Evolutionary conservation across 2,113 vertebrate species (phyloP), one percentile per base, ranked within the genome.

Genomic region (Gadus macrocephalus): DNA sequence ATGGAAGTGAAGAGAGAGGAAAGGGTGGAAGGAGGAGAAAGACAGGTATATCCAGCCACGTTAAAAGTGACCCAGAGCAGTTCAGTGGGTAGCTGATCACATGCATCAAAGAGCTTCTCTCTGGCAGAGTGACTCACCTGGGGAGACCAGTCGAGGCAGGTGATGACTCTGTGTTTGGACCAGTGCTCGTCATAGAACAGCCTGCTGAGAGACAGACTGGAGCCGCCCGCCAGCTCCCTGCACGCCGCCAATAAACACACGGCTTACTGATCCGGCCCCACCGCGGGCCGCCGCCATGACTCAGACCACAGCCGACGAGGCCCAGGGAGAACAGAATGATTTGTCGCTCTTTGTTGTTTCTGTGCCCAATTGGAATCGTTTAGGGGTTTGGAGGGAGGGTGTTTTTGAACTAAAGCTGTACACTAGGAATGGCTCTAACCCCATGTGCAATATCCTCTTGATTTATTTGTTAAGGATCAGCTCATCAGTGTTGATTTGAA

Each of bases 121-220:
- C 31, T 49, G 42, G 2, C 9, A 69, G 77, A 66, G 22, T 17
- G 12, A 27, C 22, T 62, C 91, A 98, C 96, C 95, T 98, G 96
- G 78, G 93, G 93, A 71, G 95, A 98, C 97, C 96, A 98, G 80
- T 98, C 96, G 70, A 99, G 94, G 77, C 96, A 99, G 75, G 97
- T 98, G 86, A 98, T 94, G 0, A 99, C 96, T 8, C 97, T 94
- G 76, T 98, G 97, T 84, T 98, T 98, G 7, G 96, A 98, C 97
- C 96, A 98, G 85, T 95, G 97, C 64, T 98, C 97, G 73, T 99
- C 96, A 17, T 97, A 98, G 87, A 99, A 98, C 2, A 98, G 93
- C 55, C 96, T 90, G 71, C 90, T 95, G 83, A 96, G 93, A 68
- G 95, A 96, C 78, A 98, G 93, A 82, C 95, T 96, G 86, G 95